Conservation (phyloP, 2,888 invertebrate genomes). For the Ferdinandea cuprea region DNA sequence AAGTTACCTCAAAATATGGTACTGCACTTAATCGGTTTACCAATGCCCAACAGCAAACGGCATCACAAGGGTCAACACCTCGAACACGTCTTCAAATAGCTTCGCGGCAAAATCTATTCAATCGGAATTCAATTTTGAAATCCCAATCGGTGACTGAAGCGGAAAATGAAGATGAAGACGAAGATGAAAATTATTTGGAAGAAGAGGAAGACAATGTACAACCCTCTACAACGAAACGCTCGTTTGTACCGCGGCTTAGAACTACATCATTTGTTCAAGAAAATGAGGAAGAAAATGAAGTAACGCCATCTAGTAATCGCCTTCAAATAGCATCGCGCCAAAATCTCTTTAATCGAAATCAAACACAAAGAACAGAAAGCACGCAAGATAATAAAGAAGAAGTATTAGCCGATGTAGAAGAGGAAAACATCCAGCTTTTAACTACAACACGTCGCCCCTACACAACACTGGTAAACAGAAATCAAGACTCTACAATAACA, state of each 20-base stretch:
- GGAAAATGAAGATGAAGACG: not conserved
- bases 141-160: not conserved
- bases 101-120: conserved; percentile 12
- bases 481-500: not conserved
- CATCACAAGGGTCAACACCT: not conserved
- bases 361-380: no score
- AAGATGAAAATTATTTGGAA: not conserved
- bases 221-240: no score
- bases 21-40: conserved; percentile 25
- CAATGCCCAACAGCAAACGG: conserved; percentile 47
- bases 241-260: no score
- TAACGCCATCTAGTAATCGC: no score
- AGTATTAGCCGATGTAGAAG: conserved; percentile 3
- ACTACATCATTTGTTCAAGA: no score
- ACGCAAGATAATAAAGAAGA: no score
- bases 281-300: no score
- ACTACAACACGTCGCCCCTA: not conserved
- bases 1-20: conserved; percentile 2
- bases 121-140: not conserved
- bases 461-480: not conserved
- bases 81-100: not conserved
- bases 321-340: no score
- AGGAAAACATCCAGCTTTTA: not conserved
- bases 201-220: not conserved
- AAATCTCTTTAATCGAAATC: no score